Evolutionary conservation across 2,888 invertebrate genomes (phyloP).

Genomic region (Malthinus flaveolus): DNA sequence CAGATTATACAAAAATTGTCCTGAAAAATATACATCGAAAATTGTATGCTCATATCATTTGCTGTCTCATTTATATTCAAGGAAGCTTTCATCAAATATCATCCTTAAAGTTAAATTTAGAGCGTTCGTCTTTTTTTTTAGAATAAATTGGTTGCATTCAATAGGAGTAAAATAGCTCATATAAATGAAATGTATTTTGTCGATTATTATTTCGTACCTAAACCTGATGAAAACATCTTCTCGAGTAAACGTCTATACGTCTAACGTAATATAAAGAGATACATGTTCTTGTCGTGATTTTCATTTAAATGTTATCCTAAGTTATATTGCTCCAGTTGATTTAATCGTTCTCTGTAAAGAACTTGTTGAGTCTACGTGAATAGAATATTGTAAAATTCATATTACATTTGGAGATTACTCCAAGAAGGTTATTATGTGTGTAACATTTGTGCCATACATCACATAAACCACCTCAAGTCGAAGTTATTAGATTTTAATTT

Average conservation of each 20-base stretch:
- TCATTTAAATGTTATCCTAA: not conserved
- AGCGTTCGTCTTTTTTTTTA: not conserved
- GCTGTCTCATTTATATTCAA: slow-evolving; percentile 8
- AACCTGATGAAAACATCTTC: too few species aligned
- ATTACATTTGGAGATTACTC: too few species aligned
- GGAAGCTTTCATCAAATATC: slow-evolving; percentile 8
- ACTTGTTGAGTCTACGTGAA: slow-evolving; percentile 2
- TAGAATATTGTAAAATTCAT: not conserved
- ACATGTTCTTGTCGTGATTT: not conserved
- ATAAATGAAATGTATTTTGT: too few species aligned
- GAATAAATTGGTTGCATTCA: not conserved
- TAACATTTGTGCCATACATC: too few species aligned
- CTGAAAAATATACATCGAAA: slow-evolving; percentile 1
- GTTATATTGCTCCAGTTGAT: not conserved
- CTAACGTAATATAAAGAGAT: too few species aligned
- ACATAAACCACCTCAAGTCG: too few species aligned
- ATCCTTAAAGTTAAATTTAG: not conserved
- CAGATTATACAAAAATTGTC: not conserved
- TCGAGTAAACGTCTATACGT: too few species aligned
- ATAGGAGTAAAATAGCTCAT: too few species aligned
- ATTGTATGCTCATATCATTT: slow-evolving; percentile 9
- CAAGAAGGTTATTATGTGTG: too few species aligned
- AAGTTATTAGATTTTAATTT: too few species aligned
- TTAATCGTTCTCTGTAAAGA: not conserved
- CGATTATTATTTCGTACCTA: too few species aligned